phyloP scores from a whole-genome alignment of 2,113 vertebrate species.

The Thomomys bottae region DNA sequence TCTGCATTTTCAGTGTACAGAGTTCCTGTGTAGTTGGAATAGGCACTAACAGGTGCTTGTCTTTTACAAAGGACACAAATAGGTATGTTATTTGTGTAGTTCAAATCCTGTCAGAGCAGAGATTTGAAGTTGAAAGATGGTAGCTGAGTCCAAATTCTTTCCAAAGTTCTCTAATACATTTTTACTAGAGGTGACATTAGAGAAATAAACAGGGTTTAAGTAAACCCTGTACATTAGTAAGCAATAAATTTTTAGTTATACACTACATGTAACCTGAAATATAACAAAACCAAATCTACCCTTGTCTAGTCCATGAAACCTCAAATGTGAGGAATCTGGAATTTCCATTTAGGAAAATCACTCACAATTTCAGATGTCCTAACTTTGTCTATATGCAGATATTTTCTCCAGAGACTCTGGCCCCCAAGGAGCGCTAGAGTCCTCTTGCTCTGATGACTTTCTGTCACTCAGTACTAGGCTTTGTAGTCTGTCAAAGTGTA shows the following conservation, averaged over 20 bases:
- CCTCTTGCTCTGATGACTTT: background rate
- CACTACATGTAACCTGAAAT: background rate
- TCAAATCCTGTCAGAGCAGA: background rate
- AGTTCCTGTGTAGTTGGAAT: background rate
- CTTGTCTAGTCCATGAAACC: background rate
- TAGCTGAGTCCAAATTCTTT: background rate
- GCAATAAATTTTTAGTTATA: background rate
- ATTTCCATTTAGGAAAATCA: background rate
- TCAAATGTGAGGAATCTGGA: background rate
- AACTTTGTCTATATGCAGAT: accelerated
- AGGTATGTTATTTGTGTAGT: background rate
- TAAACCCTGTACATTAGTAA: background rate
- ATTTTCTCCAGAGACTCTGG: background rate
- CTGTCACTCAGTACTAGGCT: background rate
- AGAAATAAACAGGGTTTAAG: background rate
- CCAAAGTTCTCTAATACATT: accelerated
- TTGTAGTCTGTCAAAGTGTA: background rate
- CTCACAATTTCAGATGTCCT: background rate
- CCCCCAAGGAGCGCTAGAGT: background rate
- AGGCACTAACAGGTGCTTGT: background rate
- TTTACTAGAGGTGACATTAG: background rate
- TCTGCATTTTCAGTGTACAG: background rate
- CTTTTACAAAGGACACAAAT: background rate
- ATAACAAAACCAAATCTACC: background rate
- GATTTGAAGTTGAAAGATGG: background rate